Base-by-base conservation (phyloP, 1,140 invertebrate genomes). In the Meloidogyne hapla region DNA sequence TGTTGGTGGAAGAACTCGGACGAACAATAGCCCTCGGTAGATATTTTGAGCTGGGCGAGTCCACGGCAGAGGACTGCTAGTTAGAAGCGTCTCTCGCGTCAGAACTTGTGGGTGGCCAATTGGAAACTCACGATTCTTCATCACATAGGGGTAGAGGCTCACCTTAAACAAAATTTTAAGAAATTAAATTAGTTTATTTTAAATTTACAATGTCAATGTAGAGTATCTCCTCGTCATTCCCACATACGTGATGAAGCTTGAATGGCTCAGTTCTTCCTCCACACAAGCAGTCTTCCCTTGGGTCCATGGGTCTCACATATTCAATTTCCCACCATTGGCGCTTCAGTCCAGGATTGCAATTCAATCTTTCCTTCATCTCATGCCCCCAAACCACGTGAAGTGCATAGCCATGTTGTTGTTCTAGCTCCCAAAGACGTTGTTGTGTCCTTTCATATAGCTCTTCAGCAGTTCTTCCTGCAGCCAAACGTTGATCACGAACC, bases 261-360 rank as follows among this genome's bases (percentile, higher is more conserved):
- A 74, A 74, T 8, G 73, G 63, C 23, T 74, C 73, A 18, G 69
- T 75, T n/a, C 73, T 8, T n/a, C 73, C 73, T 0, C 73, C 73
- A 3, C 70, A 3, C 13, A 74, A 26, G 8, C 40, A 42, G n/a
- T 74, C 70, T 25, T 74, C 69, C 0, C 73, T 38, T 13, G 69
- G 69, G 25, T 74, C 73, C 28, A 74, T 10, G 2, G 73, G 73
- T 1, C 40, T 4, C 2, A 68, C 62, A 23, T 28, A 42, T 21
- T 25, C 42, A n/a, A 21, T 25, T 6, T 48, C 28, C 6, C 15
- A 56, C 18, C 42, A 74, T 45, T 40, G 12, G 3, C 25, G 9
- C 5, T 45, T 42, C 2, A 74, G 9, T 6, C 1, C 2, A 1
- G 69, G 5, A 45, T 74, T 75, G 3, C 23, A 2, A 13, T 38